Percentiles rank a stretch among this genome's conserved stretches.
These are phyloP conservation scores for Anser brachyrhynchus DNA, from an alignment of 2,113 vertebrate genomes.

Conservation along the genomic window DNA sequence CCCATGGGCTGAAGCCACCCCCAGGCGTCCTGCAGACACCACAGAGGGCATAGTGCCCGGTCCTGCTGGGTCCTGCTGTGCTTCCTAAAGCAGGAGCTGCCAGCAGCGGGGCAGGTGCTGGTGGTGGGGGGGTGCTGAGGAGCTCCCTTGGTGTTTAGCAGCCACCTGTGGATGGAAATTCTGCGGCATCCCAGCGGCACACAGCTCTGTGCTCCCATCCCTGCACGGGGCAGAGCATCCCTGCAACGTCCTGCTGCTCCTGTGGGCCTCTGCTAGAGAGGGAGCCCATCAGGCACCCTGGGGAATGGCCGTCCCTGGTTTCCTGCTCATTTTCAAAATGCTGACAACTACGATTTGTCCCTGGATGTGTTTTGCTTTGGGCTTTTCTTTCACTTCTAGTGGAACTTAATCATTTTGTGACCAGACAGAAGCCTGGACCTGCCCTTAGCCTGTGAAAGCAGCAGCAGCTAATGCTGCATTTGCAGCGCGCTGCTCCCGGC, in stretches of 20 bases:
- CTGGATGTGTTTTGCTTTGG: not conserved
- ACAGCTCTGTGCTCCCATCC: not conserved
- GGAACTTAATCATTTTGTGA: not conserved
- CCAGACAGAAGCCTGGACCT: not conserved
- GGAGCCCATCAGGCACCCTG: not conserved
- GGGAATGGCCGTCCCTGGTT: not conserved
- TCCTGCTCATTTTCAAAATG: not conserved
- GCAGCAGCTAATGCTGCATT: not conserved
- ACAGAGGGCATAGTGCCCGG: rapidly evolving
- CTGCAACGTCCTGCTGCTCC: not conserved
- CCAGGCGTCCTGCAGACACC: not conserved
- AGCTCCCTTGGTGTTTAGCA: not conserved
- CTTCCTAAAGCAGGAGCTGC: not conserved
- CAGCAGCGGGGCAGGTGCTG: rapidly evolving
- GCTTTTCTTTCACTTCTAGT: not conserved
- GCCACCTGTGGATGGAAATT: rapidly evolving
- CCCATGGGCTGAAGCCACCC: not conserved
- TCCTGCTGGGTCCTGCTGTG: not conserved
- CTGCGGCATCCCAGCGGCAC: not conserved
- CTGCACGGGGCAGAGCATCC: not conserved
- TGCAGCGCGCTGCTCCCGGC: not conserved
- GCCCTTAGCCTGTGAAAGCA: not conserved
- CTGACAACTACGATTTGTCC: not conserved
- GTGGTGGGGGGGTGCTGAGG: not conserved
- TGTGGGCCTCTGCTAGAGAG: not conserved